phyloP scores from a whole-genome alignment of 2,113 vertebrate genomes.

The Garra rufa region DNA sequence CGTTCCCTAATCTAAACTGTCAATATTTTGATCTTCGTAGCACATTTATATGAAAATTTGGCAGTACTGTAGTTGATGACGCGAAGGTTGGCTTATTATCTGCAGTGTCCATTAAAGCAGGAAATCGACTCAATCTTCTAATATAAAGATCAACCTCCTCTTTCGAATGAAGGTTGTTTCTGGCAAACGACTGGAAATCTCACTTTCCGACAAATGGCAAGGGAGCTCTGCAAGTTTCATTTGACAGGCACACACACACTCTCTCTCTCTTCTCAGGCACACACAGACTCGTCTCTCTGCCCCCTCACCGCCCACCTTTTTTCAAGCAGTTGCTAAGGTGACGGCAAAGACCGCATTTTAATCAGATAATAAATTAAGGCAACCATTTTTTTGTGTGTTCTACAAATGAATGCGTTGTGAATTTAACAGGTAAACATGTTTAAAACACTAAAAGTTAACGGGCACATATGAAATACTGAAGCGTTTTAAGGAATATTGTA shows the following conservation, averaged over 20 bases:
- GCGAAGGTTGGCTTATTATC: background rate
- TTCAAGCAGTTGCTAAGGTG: slow-evolving; percentile 80
- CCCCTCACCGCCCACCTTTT: slow-evolving; percentile 79
- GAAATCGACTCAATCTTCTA: background rate
- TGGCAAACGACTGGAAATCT: slow-evolving; percentile 12
- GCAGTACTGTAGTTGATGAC: background rate
- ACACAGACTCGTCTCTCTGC: slow-evolving; percentile 66
- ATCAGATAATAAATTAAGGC: slow-evolving; percentile 78
- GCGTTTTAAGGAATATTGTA: background rate
- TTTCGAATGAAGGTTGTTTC: slow-evolving; percentile 35
- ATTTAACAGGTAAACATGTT: slow-evolving; percentile 52
- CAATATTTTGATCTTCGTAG: background rate
- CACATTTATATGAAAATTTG: background rate
- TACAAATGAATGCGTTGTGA: slow-evolving; percentile 65
- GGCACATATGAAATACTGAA: background rate
- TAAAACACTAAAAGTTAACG: background rate
- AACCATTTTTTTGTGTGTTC: slow-evolving; percentile 65
- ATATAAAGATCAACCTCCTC: background rate
- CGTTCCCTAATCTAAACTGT: background rate
- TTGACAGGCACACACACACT: slow-evolving; percentile 18
- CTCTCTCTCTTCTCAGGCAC: slow-evolving; percentile 54
- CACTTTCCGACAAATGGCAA: slow-evolving; percentile 22
- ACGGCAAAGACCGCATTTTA: slow-evolving; percentile 80
- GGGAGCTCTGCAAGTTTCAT: slow-evolving; percentile 17
- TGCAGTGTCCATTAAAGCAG: background rate